A percentile compares a stretch with the other conserved stretches of the same genome.
phyloP scores from a whole-genome alignment of 2,888 invertebrate genomes.

The Caenorhabditis macrosperma region DNA sequence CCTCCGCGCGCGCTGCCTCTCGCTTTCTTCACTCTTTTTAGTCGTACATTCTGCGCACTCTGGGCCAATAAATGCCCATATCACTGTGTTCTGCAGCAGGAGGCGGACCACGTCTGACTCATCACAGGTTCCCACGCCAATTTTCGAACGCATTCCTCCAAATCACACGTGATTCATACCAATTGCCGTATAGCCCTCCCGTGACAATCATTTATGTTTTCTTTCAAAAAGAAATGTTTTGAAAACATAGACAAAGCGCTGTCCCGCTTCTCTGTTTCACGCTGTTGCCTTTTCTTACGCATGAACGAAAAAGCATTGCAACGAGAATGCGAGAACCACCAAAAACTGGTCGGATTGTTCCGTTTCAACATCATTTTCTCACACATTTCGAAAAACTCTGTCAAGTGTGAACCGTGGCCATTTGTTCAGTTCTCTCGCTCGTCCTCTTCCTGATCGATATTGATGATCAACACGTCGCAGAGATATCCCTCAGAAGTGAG shows the following conservation, averaged over 20 bases:
- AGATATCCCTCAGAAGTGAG: conserved; percentile 12
- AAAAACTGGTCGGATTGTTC: conserved; percentile 44
- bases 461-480: conserved; percentile 50
- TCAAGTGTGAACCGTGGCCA: conserved; percentile 42
- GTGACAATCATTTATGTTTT: background rate
- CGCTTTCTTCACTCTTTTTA: conserved; percentile 55
- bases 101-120: too few species aligned
- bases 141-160: too few species aligned
- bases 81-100: conserved; percentile 37
- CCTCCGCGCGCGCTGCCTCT: conserved; percentile 50
- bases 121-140: too few species aligned
- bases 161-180: too few species aligned
- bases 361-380: conserved; percentile 41
- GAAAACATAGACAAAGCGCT: background rate
- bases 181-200: background rate
- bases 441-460: conserved; percentile 24
- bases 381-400: conserved; percentile 36
- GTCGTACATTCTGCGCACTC: conserved; percentile 53
- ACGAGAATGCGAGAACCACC: background rate
- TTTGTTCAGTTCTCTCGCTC: conserved; percentile 9
- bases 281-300: conserved; percentile 1
- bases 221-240: background rate
- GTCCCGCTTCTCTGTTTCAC: background rate
- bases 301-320: background rate
- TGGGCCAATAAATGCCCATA: conserved; percentile 53